Evolutionary conservation across 23 tunicate genomes (phyloP), one percentile per base, ranked within the genome.

Genomic region (Ascidia mentula): DNA sequence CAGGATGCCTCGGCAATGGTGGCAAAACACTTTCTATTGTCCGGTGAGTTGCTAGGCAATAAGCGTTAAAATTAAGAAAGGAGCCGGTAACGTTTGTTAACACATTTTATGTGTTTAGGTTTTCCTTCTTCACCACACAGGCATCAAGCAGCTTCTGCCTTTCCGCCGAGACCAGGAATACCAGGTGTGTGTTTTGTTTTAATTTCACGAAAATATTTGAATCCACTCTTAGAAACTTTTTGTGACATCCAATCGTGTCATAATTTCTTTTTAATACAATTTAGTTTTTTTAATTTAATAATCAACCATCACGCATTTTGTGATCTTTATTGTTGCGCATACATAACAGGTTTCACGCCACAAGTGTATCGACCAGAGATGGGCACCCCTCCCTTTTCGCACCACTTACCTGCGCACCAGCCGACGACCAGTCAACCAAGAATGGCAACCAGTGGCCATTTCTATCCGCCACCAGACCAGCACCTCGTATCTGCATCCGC

Each of bases 21-120:
- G 37, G 96, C 71, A 0, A 89, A 85, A 75, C 96, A 90, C 37
- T 90, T 90, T 45, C 18, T 40, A 76, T 40, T 40, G 76, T 90
- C 96, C 6, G 96, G 96, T 75, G 32, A 17, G 65, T 42, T 53
- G 24, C n/a, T n/a, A n/a, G n/a, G n/a, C n/a, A n/a, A n/a, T n/a
- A 15, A 12, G 15, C 53, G 53, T 42, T 42, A 12, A 15, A 15
- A 42, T 12, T 9, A 42, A 42, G 53, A 15, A 42, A 42, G 15
- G 53, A 42, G 53, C 12, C n/a, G n/a, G n/a, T n/a, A n/a, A n/a
- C n/a, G n/a, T n/a, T n/a, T n/a, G 15, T 42, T 9, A 42, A 42
- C 53, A 15, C 15, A 42, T 53, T 53, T 6, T 53, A 3, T 6
- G 22, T 53, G 4, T 53, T 53, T 28, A 53, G 65, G 65, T 5